phyloP scores from a whole-genome alignment of 1,140 invertebrate genomes.

The Pseudomyrmex flavicornis region DNA sequence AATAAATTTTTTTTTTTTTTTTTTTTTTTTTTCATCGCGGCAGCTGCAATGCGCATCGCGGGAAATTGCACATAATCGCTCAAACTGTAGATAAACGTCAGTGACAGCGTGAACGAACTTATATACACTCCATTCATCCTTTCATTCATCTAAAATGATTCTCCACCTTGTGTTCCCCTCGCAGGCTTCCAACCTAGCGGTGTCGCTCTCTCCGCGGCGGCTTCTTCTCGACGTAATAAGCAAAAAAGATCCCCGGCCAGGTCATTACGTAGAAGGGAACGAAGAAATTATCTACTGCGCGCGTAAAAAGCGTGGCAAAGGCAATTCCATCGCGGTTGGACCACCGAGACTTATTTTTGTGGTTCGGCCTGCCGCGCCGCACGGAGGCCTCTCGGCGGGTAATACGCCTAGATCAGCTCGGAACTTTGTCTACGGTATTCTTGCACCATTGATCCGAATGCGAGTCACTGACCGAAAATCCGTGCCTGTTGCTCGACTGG shows the following conservation, averaged over 20 bases:
- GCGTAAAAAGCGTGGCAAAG: conserved; percentile 82
- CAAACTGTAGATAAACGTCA: conserved; percentile 33
- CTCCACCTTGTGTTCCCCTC: conserved; percentile 49
- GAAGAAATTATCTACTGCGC: conserved; percentile 79
- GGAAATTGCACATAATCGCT: conserved; percentile 30
- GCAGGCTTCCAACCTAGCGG: conserved; percentile 22
- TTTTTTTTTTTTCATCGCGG: background rate
- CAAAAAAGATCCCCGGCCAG: conserved; percentile 79
- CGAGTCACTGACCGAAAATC: conserved; percentile 55
- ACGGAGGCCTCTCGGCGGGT: conserved; percentile 20
- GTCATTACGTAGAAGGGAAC: conserved; percentile 79
- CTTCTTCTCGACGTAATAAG: conserved; percentile 76
- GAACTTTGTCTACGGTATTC: conserved; percentile 70
- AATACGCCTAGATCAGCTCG: conserved; percentile 27
- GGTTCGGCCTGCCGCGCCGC: conserved; percentile 32
- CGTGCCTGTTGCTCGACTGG: conserved; percentile 22
- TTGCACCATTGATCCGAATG: conserved; percentile 50
- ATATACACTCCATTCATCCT: conserved; percentile 80
- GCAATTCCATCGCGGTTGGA: conserved; percentile 76
- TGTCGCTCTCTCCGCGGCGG: conserved; percentile 52
- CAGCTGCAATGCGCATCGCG: conserved; percentile 11
- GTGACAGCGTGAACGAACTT: conserved; percentile 74
- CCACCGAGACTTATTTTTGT: conserved; percentile 77
- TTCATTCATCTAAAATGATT: conserved; percentile 79
- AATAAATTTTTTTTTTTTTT: background rate